phyloP scores from a whole-genome alignment of 2,888 invertebrate genomes.

The Hypomecis atomaria region DNA sequence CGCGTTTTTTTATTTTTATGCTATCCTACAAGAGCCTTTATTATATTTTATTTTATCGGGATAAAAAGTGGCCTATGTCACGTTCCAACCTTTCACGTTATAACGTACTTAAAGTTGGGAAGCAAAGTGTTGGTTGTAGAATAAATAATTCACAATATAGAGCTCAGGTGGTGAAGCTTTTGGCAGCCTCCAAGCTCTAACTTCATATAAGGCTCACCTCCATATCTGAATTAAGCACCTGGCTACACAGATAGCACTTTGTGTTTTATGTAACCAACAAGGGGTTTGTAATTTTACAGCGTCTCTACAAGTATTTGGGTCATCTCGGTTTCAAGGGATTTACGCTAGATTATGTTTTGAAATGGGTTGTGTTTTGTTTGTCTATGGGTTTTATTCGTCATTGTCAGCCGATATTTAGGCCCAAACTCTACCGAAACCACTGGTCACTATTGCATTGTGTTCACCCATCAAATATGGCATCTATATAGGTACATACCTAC shows the following conservation, averaged over 20 bases:
- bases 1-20: no score
- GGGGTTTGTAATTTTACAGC: not conserved
- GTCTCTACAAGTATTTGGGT: not conserved
- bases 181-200: constrained; percentile 19
- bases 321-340: constrained; percentile 8
- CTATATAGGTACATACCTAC: no score
- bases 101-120: constrained; percentile 4
- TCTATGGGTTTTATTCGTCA: not conserved
- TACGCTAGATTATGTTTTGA: constrained; percentile 8
- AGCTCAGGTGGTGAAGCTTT: constrained; percentile 34
- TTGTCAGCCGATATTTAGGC: no score
- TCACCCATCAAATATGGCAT: no score
- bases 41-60: no score
- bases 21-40: no score
- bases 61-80: no score
- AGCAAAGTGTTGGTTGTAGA: constrained; percentile 21
- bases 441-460: no score
- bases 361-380: constrained; percentile 6
- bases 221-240: constrained; percentile 30
- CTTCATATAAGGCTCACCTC: constrained; percentile 13
- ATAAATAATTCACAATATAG: constrained; percentile 37
- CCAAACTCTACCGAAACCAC: no score
- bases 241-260: constrained; percentile 12
- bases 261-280: constrained; percentile 16
- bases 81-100: not conserved